These are phyloP conservation scores for Dendrophyllia cribrosa DNA, from an alignment of 64 coral and sea anemone species.

Conservation along the genomic window DNA sequence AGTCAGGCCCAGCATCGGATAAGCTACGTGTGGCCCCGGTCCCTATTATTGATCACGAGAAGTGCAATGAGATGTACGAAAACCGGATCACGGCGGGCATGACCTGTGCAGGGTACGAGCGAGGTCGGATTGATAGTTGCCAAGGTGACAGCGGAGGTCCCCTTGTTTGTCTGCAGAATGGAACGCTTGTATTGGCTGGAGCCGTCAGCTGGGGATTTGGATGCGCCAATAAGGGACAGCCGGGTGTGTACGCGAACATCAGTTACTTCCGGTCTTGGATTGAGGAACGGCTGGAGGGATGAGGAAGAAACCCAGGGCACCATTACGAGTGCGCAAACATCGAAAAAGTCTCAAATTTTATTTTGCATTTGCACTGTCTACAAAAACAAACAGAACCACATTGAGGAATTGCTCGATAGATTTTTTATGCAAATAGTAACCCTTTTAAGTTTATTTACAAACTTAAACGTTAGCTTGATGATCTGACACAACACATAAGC, in stretches of 20 bases:
- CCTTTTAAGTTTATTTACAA: no score
- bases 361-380: no score
- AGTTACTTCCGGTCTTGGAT: constrained; percentile 38
- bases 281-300: background rate
- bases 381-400: no score
- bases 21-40: constrained; percentile 56
- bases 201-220: constrained; percentile 60
- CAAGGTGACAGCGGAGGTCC: constrained; percentile 66
- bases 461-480: no score
- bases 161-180: constrained; percentile 33
- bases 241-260: constrained; percentile 43
- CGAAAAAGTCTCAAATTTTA: no score
- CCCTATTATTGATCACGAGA: constrained; percentile 43
- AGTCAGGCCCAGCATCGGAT: constrained; percentile 18
- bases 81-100: constrained; percentile 47
- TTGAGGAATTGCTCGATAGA: no score
- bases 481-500: no score
- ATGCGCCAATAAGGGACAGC: constrained; percentile 26
- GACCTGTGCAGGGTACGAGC: constrained; percentile 68
- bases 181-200: constrained; percentile 38
- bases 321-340: background rate
- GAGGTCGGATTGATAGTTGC: constrained; percentile 66
- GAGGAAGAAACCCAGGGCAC: no score
- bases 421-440: no score
- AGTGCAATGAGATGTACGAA: constrained; percentile 46